Evolutionary conservation across 92 coral and sea anemone genomes (phyloP), one percentile per base, ranked within the genome.

Genomic region (Pocillopora grandis): DNA sequence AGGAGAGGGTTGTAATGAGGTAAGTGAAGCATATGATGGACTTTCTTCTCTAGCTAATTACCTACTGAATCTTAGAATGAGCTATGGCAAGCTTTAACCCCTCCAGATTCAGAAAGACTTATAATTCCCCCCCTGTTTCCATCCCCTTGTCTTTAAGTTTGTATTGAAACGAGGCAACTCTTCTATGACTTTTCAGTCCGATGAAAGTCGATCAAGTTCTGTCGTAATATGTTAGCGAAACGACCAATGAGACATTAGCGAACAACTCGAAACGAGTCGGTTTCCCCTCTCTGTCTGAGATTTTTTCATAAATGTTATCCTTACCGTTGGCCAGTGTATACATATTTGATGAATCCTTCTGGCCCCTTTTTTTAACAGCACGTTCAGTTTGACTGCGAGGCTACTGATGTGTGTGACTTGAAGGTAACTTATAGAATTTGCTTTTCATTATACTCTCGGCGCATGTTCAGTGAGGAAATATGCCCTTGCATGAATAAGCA

Each of bases 361-460:
- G 66, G 9, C 11, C 52, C 9, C 20, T 13, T 48, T 66, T 31
- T 79, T 77, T 21, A 67, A 80, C 76, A 80, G 84, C 57, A 68
- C 66, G 55, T 80, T 17, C 66, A 80, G 65, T 80, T 80, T 68
- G 84, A 80, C 56, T 80, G 84, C 49, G 84, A 80, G 56, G 84
- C 84, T 31, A 80, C 76, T 9, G 84, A 80, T 55, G 84, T 80
- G 17, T 80, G 84, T 70, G 16, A 80, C 84, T 58, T 80, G 19
- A 80, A 80, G 84, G 84, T 80, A 68, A 56, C 55, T 15, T 1
- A 21, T 48, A 9, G 1, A 65, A 42, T 67, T 69, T 69, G 6
- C 48, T 69, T 21, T 69, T 36, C 12, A 27, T 23, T 15, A 2
- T 27, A n/a, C 74, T 9, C 31, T 69, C 37, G 4, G 55, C 2